phyloP scores from a whole-genome alignment of 2,113 vertebrate genomes.

The Cyphomyrus discorhynchus region DNA sequence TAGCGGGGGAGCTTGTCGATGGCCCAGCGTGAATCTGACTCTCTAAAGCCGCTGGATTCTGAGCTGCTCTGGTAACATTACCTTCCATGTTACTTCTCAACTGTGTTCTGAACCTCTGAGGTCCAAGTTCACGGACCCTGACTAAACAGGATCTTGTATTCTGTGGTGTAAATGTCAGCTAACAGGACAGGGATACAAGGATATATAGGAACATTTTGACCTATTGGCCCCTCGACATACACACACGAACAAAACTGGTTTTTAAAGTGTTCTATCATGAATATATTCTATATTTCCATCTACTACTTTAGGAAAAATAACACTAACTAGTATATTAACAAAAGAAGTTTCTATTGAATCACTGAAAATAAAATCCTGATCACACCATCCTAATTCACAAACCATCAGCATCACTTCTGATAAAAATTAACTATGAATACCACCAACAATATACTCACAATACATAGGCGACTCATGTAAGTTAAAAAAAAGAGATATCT shows the following conservation, averaged over 20 bases:
- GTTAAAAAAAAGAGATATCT: neutral
- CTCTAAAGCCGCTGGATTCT: neutral
- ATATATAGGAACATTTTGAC: conserved; percentile 38
- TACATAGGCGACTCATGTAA: neutral
- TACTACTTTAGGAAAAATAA: neutral
- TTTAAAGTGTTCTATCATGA: neutral
- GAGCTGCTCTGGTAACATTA: neutral
- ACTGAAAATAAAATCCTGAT: neutral
- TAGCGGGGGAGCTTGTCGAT: neutral
- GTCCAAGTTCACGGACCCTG: conserved; percentile 48
- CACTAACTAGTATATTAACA: neutral
- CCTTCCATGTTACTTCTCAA: conserved; percentile 25
- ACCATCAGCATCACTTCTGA: neutral
- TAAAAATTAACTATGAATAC: neutral
- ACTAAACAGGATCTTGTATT: conserved; percentile 69
- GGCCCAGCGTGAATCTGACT: conserved; percentile 15
- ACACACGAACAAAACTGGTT: neutral
- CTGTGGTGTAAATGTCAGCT: conserved; percentile 68
- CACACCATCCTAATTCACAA: neutral
- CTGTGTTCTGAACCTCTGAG: conserved; percentile 37
- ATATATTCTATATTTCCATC: neutral
- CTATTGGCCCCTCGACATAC: neutral
- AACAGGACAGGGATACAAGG: conserved; percentile 59
- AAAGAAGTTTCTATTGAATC: neutral
- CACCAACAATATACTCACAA: neutral